phyloP scores from a whole-genome alignment of 2,797 vertebrate genomes.

The Tauraco hartlaubi region DNA sequence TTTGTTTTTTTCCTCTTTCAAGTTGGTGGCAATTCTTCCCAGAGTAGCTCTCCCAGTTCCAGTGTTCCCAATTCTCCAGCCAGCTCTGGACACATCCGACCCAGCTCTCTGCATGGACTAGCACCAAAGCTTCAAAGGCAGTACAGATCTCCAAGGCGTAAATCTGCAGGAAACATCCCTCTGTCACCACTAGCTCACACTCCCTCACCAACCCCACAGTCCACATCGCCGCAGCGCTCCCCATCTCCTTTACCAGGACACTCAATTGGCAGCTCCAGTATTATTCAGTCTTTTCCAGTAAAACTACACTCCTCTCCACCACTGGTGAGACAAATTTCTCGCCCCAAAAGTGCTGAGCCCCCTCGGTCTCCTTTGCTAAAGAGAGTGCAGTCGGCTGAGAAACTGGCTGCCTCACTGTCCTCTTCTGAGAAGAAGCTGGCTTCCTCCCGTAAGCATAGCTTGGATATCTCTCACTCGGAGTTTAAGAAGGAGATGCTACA shows the following conservation, averaged over 20 bases:
- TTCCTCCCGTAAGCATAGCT: constrained; percentile 89
- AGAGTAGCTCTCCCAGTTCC: constrained; percentile 97
- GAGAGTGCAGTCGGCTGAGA: constrained; percentile 95
- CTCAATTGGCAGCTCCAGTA: constrained; percentile 77
- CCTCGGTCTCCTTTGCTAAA: constrained; percentile 95
- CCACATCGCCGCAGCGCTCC: constrained; percentile 93
- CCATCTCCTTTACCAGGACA: constrained; percentile 91
- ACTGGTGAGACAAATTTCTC: constrained; percentile 90
- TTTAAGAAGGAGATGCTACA: constrained; percentile 96
- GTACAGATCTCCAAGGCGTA: constrained; percentile 94
- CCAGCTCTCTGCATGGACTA: constrained; percentile 94
- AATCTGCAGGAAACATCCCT: constrained; percentile 96
- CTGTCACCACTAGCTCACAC: constrained; percentile 96
- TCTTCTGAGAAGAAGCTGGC: constrained; percentile 87
- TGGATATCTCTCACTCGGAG: constrained; percentile 91
- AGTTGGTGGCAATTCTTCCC: constrained; percentile 94
- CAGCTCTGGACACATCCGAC: constrained; percentile 93
- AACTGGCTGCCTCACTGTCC: constrained; percentile 87
- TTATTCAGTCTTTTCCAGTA: constrained; percentile 88
- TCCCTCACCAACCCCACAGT: constrained; percentile 93
- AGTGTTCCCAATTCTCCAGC: constrained; percentile 96
- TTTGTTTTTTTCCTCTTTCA: background rate
- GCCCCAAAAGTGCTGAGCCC: constrained; percentile 94
- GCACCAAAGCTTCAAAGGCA: constrained; percentile 97
- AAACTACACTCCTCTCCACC: constrained; percentile 96